A percentile compares a stretch with the other conserved stretches of the same genome.
Evolutionary conservation across 2,888 invertebrate genomes (phyloP).

Genomic region (Callosobruchus maculatus): DNA sequence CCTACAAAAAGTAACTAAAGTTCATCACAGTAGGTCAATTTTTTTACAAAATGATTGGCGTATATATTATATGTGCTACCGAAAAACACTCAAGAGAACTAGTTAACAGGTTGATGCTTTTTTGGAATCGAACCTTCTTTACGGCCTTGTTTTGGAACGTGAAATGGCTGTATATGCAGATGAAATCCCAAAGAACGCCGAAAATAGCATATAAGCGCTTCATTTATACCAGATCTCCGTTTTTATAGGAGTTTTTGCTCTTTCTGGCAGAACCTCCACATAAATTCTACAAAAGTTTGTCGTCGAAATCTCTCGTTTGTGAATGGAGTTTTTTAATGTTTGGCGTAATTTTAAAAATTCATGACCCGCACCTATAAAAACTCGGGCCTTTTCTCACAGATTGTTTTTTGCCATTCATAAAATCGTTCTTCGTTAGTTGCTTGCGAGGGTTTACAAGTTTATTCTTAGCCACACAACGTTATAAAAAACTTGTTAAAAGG

Average conservation of each 20-base stretch:
- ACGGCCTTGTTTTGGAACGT: neutral
- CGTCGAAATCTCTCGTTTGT: neutral
- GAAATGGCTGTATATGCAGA: neutral
- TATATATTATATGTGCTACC: no score
- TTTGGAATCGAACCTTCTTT: neutral
- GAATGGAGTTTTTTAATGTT: neutral
- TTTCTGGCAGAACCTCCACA: neutral
- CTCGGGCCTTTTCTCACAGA: neutral
- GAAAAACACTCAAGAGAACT: no score
- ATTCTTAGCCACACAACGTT: neutral
- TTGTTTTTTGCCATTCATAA: neutral
- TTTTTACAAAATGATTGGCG: no score
- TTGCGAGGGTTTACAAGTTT: neutral
- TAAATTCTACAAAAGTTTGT: neutral
- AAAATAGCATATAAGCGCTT: neutral
- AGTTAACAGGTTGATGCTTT: no score
- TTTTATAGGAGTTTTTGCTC: neutral
- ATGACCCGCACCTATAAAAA: neutral
- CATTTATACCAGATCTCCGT: neutral
- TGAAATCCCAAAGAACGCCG: neutral
- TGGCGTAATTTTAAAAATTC: neutral
- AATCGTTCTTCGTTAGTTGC: neutral
- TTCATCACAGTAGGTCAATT: no score
- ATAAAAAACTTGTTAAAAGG: neutral
- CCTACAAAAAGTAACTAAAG: no score